These are phyloP conservation scores for Drosophila parthenogenetica DNA, from an alignment of 2,888 invertebrate species.

Conservation along the genomic window DNA sequence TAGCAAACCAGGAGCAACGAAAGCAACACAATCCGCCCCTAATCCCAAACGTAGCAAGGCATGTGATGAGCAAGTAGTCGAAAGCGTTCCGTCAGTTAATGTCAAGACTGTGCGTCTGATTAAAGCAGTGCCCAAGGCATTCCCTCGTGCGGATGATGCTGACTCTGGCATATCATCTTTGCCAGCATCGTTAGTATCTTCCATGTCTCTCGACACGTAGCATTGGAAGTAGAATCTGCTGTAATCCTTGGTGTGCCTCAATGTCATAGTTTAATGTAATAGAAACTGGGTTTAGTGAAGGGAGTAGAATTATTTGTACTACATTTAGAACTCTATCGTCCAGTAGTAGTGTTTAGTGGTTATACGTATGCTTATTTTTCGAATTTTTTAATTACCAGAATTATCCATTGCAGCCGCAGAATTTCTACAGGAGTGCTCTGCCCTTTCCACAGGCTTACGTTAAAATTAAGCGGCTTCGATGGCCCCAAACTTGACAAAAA, in stretches of 20 bases:
- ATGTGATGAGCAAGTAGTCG: neutral
- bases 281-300: constrained; percentile 3
- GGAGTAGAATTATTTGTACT: constrained; percentile 14
- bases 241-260: constrained; percentile 21
- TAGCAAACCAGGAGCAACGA: neutral
- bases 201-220: constrained; percentile 9
- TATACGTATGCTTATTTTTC: constrained; percentile 11
- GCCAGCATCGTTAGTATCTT: constrained; percentile 44
- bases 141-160: constrained; percentile 44
- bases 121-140: constrained; percentile 57
- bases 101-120: constrained; percentile 58
- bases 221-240: constrained; percentile 11
- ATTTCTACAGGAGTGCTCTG: constrained; percentile 1
- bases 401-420: constrained; percentile 44
- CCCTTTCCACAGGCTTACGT: constrained; percentile 44
- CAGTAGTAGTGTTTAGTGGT: constrained; percentile 17
- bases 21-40: neutral
- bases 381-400: constrained; percentile 20
- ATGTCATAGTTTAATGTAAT: constrained; percentile 26
- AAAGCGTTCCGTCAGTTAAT: constrained; percentile 15
- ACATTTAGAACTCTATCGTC: constrained; percentile 10
- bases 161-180: constrained; percentile 71
- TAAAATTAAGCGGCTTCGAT: constrained; percentile 60
- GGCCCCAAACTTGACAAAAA: constrained; percentile 12
- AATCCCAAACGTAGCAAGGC: constrained; percentile 13